Evolutionary conservation across 2,888 invertebrate genomes (phyloP).

Genomic region (Proisotoma minuta): DNA sequence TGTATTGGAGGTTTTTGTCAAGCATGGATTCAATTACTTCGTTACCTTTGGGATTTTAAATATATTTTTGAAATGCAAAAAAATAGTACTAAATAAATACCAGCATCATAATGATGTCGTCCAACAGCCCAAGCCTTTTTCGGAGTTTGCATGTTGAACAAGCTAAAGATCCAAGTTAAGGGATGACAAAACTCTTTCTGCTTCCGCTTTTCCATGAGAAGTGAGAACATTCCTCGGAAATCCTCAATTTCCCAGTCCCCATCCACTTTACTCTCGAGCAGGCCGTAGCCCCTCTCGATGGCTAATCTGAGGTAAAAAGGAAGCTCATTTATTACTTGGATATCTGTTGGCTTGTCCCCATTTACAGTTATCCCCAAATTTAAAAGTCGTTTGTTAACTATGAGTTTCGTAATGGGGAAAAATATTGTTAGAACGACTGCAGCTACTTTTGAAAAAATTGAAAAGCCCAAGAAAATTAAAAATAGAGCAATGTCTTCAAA

Average conservation of each 20-base stretch:
- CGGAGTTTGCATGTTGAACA: constrained; percentile 29
- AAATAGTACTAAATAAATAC: too few relatives aligned
- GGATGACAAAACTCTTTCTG: constrained; percentile 13
- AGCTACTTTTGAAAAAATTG: background rate
- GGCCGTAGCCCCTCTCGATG: constrained; percentile 17
- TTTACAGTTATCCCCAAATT: constrained; percentile 17
- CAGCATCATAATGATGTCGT: constrained; percentile 26
- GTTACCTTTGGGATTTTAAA: too few relatives aligned
- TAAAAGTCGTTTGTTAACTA: background rate
- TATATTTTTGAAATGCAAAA: too few relatives aligned
- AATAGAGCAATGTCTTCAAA: background rate
- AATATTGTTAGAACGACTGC: background rate
- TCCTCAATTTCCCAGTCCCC: constrained; percentile 29
- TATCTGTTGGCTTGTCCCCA: constrained; percentile 25
- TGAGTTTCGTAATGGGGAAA: background rate
- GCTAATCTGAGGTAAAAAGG: constrained; percentile 19
- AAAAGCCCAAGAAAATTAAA: constrained; percentile 4
- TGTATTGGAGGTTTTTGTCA: background rate
- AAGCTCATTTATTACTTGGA: constrained; percentile 20
- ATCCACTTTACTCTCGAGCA: constrained; percentile 23
- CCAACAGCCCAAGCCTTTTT: constrained; percentile 26
- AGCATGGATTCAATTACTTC: background rate
- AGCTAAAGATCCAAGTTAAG: constrained; percentile 19
- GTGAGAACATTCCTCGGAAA: constrained; percentile 22
- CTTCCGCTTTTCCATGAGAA: constrained; percentile 10